These are phyloP conservation scores for Unio delphinus DNA, from an alignment of 2,888 invertebrate genomes.

Conservation along the genomic window DNA sequence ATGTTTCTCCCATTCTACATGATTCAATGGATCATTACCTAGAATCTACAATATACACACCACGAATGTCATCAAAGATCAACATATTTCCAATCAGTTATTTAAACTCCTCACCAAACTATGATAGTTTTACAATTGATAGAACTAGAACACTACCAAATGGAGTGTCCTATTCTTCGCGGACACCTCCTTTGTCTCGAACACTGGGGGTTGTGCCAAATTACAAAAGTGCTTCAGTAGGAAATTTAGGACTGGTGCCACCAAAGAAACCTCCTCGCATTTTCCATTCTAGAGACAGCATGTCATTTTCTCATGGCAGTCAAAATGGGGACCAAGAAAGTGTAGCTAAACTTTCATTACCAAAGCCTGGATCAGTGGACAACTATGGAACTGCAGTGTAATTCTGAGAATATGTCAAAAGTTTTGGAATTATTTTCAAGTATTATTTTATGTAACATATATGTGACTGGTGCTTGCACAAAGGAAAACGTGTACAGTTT, in stretches of 20 bases:
- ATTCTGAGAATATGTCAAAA: constrained; percentile 3
- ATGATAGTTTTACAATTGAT: constrained; percentile 19
- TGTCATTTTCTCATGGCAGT: constrained; percentile 41
- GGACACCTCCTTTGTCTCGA: constrained; percentile 14
- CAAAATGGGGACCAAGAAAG: constrained; percentile 33
- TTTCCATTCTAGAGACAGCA: constrained; percentile 53
- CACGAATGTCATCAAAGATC: constrained; percentile 8
- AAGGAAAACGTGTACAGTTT: too few relatives aligned
- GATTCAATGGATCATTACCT: constrained; percentile 43
- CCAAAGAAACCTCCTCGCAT: constrained; percentile 59
- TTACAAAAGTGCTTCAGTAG: constrained; percentile 58
- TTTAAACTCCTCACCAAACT: constrained; percentile 13
- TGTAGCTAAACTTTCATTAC: constrained; percentile 39
- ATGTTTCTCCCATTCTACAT: constrained; percentile 49
- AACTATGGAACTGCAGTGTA: constrained; percentile 52
- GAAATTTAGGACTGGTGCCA: constrained; percentile 48
- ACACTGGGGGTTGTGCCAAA: constrained; percentile 25
- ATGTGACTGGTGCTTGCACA: too few relatives aligned
- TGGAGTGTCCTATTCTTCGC: constrained; percentile 20
- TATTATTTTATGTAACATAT: too few relatives aligned
- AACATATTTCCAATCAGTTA: constrained; percentile 19
- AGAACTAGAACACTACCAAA: constrained; percentile 31
- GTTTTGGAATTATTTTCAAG: background rate
- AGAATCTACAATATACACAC: constrained; percentile 32
- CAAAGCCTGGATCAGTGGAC: constrained; percentile 48